Evolutionary conservation across 2,888 invertebrate genomes (phyloP), one percentile per base, ranked within the genome.

Genomic region (Pseudococcus jackbeardsleyi): DNA sequence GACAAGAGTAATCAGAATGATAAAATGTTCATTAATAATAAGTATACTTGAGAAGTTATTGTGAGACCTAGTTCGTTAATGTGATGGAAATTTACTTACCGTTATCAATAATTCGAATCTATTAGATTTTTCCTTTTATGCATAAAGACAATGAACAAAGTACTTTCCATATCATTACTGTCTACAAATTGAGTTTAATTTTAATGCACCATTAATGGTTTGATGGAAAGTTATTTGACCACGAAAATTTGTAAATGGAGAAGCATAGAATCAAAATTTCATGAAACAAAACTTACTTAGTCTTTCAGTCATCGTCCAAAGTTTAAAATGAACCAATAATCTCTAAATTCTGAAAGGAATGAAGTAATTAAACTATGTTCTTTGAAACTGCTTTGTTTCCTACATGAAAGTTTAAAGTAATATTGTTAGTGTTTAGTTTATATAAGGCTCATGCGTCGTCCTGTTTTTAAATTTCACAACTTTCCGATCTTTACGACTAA

Each of bases 241-340:
- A 72, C 72, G 33, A 72, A 72, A 72, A 33, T 72, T 33, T 33
- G 33, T 72, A 33, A 33, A 72, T 39, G 72, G 33, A 72, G 72
- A 33, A 72, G 33, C 17, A 42, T 42, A 72, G 33, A 72, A 72
- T 72, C 72, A 72, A 72, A 33, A 72, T 72, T 72, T 72, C 72
- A 72, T 72, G 33, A 72, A 26, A 72, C 72, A 33, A 72, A 33
- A 26, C 33, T 72, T 42, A 9, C 42, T 68, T 33, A 72, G 72
- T 72, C 72, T 72, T 72, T 72, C 72, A 72, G 72, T 72, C 72
- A 72, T 72, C 33, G 72, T 33, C 26, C 17, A 17, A 72, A 72
- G 72, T 72, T 72, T 72, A 17, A 33, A 72, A 72, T 72, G 33
- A 72, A 72, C 72, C 72, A 72, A 72, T 72, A 72, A 72, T 72